Base-by-base conservation (phyloP, 2,888 invertebrate species). In the Shargacucullia verbasci region DNA sequence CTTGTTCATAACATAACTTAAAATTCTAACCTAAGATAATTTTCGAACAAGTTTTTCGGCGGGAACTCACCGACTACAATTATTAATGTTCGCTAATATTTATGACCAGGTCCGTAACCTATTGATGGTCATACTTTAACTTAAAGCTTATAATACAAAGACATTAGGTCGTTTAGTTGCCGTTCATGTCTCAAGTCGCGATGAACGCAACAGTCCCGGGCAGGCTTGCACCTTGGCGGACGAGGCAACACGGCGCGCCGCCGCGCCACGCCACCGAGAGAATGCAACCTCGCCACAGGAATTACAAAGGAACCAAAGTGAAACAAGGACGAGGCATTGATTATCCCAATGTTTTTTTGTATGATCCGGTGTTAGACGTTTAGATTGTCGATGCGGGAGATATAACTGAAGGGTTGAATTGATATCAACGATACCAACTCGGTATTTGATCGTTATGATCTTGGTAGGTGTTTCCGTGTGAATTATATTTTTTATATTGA, bases 231-330 rank as follows among this genome's bases (percentile, higher is more conserved):
- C 60, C 67, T 80, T 67, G 67, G 74, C 67, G 65, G 70, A 67
- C 76, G 71, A 66, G 48, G 69, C 60, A 69, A 75, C n/a, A n/a
- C n/a, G 70, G 69, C 78, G 74, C 68, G 75, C 73, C 69, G 75
- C 64, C 73, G 74, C 68, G 70, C 76, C 61, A 70, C 77, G 74
- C 80, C 81, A 78, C 79, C 76, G 73, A 78, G 87, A 82, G 92
- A 91, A 92, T 90, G 91, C 89, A 89, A 86, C 86, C 89, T 87
- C 86, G 76, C 84, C 73, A 81, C 85, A 84, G 86, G 89, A 87
- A 84, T 84, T 84, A 90, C 87, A 91, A 92, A 91, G 84, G 84
- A 83, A 87, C 84, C 73, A 86, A 85, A 83, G 74, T 80, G 80
- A 89, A 86, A 86, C 90, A 88, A 88, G 89, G 89, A 88, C 89